Percentiles rank a stretch among this genome's conserved stretches.
phyloP scores from a whole-genome alignment of 1,140 invertebrate genomes.

The Heliconius eleuchia region DNA sequence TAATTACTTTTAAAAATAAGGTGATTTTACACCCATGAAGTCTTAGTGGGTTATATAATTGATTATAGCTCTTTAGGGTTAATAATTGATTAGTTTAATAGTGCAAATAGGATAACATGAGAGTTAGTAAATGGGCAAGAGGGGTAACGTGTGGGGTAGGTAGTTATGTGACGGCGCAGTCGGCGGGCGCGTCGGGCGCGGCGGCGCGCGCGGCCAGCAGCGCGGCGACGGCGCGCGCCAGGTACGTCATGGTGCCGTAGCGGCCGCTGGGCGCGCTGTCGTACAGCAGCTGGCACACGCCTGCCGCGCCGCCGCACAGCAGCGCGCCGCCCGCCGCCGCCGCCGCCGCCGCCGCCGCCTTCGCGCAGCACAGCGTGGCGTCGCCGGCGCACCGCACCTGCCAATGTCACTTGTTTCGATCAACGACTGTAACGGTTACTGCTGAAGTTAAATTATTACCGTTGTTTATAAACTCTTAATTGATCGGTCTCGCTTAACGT shows the following conservation, averaged over 20 bases:
- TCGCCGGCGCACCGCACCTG: slow-evolving; percentile 93
- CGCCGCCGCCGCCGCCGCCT: slow-evolving; percentile 83
- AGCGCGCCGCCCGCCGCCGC: slow-evolving; percentile 83
- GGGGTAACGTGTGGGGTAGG: not conserved
- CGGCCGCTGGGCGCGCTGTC: slow-evolving; percentile 98
- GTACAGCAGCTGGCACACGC: slow-evolving; percentile 98
- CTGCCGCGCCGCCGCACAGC: slow-evolving; percentile 94
- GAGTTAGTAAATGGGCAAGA: not conserved
- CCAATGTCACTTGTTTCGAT: not conserved
- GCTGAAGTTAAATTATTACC: too few species aligned
- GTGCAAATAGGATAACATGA: too few species aligned
- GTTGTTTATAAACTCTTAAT: too few species aligned
- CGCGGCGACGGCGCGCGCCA: slow-evolving; percentile 92
- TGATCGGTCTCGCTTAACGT: too few species aligned
- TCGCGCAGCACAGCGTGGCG: slow-evolving; percentile 95
- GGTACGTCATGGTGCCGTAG: slow-evolving; percentile 98
- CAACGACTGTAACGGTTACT: too few species aligned
- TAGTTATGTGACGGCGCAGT: slow-evolving; percentile 87
- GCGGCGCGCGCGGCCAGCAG: slow-evolving; percentile 88
- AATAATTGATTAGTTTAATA: too few species aligned
- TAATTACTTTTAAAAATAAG: too few species aligned
- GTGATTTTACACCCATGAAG: too few species aligned
- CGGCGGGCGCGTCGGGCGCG: slow-evolving; percentile 86
- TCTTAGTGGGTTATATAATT: too few species aligned
- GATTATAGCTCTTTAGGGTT: too few species aligned